A percentile compares a stretch with the other conserved stretches of the same genome.
Evolutionary conservation across 2,888 invertebrate genomes (phyloP).

Genomic region (Liodrosophila aerea): DNA sequence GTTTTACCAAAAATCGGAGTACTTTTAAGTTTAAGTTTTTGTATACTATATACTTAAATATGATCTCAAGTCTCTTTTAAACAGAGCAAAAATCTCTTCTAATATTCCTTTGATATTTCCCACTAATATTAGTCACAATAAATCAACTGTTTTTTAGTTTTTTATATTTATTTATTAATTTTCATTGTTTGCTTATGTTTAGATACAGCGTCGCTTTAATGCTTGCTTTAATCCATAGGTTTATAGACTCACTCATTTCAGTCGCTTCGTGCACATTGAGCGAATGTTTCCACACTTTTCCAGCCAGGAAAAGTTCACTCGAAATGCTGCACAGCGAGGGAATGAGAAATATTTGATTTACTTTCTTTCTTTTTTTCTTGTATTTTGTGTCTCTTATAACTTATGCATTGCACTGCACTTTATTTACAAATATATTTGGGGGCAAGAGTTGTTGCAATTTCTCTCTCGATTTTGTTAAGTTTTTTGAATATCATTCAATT

Average conservation of each 20-base stretch:
- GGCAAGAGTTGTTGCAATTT: constrained; percentile 20
- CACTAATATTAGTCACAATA: neutral
- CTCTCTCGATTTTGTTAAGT: constrained; percentile 11
- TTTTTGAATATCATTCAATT: constrained; percentile 75
- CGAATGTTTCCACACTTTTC: constrained; percentile 22
- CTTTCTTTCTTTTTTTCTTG: constrained; percentile 19
- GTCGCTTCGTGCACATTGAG: constrained; percentile 8
- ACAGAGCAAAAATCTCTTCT: too few species aligned
- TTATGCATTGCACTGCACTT: constrained; percentile 45
- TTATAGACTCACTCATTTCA: constrained; percentile 22
- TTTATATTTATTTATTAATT: constrained; percentile 62
- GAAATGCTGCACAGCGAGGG: constrained; percentile 15
- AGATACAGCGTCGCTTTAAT: constrained; percentile 42
- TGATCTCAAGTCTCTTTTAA: too few species aligned
- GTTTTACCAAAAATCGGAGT: too few species aligned
- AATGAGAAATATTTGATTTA: constrained; percentile 6
- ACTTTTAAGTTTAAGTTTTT: too few species aligned
- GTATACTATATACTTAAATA: too few species aligned
- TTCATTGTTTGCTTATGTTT: constrained; percentile 62
- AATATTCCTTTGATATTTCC: too few species aligned
- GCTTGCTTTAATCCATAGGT: constrained; percentile 36
- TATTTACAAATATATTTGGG: constrained; percentile 43
- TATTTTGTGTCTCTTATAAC: constrained; percentile 35
- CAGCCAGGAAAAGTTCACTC: constrained; percentile 23
- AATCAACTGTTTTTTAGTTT: constrained; percentile 17